Conservation (phyloP, 2,888 invertebrate genomes). For the Diogma glabrata region DNA sequence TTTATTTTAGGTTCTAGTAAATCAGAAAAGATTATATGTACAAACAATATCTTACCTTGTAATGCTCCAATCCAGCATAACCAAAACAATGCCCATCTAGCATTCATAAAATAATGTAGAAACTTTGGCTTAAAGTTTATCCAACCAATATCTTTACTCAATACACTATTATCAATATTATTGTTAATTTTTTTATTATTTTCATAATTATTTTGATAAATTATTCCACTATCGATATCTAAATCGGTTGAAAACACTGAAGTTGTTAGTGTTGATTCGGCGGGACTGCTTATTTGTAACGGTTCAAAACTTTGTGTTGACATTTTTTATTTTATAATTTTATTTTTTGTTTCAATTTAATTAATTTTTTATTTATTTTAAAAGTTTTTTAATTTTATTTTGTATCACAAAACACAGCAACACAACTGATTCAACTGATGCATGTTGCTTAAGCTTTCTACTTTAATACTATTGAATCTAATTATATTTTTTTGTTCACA, state of each 20-base stretch:
- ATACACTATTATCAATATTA: conserved; percentile 1
- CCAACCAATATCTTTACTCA: conserved; percentile 44
- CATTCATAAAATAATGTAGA: conserved; percentile 57
- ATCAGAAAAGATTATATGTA: too few relatives aligned
- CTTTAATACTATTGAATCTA: too few relatives aligned
- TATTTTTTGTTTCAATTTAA: background rate
- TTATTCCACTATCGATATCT: background rate
- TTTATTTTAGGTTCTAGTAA: too few relatives aligned
- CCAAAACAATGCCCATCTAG: conserved; percentile 72
- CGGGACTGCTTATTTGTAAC: conserved; percentile 6
- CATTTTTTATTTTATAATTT: conserved; percentile 1
- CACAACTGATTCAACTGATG: too few relatives aligned
- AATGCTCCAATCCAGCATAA: conserved; percentile 69
- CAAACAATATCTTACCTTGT: conserved; percentile 46
- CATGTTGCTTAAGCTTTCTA: too few relatives aligned
- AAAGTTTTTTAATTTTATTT: too few relatives aligned
- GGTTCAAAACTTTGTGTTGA: conserved; percentile 10
- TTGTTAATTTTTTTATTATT: background rate
- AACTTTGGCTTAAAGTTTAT: conserved; percentile 48
- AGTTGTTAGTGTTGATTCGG: conserved; percentile 2
- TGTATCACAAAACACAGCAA: too few relatives aligned
- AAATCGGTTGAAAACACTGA: conserved; percentile 3
- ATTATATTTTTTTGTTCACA: too few relatives aligned
- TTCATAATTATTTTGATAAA: background rate
- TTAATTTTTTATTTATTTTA: conserved; percentile 1